Conservation (phyloP, 2,797 vertebrate species). For the Leucoraja ocellata region DNA sequence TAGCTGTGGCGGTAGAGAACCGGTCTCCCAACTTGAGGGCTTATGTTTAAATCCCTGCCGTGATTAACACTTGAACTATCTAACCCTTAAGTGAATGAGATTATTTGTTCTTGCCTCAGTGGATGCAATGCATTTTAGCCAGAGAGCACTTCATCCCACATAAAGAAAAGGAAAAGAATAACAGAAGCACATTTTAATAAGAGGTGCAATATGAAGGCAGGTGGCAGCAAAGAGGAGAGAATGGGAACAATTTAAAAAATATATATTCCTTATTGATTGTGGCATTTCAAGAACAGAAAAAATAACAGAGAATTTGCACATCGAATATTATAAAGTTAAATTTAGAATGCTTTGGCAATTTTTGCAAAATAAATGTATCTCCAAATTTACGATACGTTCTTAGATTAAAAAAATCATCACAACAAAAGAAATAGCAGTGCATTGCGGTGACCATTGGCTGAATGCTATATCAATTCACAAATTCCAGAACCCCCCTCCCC, state of each 20-base stretch:
- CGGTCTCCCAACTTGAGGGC: constrained; percentile 24
- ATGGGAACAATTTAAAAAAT: neutral
- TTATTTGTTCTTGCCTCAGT: constrained; percentile 1
- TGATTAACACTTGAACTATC: neutral
- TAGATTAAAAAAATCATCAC: neutral
- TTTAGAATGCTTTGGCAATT: neutral
- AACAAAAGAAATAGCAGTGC: neutral
- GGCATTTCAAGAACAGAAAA: neutral
- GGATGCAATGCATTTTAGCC: neutral
- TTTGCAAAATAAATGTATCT: neutral
- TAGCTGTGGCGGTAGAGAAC: neutral
- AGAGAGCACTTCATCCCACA: neutral
- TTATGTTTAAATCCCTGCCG: neutral
- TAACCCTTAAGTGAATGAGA: neutral
- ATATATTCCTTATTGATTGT: neutral
- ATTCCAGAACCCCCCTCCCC: constrained; percentile 12
- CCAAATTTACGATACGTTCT: neutral
- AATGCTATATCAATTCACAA: constrained; percentile 19
- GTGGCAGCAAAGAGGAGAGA: neutral
- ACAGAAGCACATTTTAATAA: neutral
- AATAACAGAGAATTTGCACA: neutral
- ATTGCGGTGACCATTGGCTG: neutral
- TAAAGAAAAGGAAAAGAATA: no score
- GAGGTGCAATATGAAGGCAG: neutral
- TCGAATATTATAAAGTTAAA: neutral